phyloP scores from a whole-genome alignment of 2,888 invertebrate species.

The Pristionchus fissidentatus region DNA sequence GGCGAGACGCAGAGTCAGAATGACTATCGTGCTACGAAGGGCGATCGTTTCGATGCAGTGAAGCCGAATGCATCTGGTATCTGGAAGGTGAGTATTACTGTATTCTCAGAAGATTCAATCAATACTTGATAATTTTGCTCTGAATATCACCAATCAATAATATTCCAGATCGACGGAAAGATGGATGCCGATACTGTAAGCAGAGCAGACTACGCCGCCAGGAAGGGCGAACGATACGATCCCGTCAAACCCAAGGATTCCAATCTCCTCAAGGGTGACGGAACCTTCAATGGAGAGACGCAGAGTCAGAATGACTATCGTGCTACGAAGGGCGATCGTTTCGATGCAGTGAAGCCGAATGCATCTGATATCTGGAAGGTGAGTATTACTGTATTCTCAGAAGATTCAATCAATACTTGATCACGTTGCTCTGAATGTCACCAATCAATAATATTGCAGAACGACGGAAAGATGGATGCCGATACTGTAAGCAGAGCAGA shows the following conservation, averaged over 20 bases:
- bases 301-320: constrained; percentile 56
- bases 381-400: too few relatives aligned
- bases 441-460: constrained; percentile 25
- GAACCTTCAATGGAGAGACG: constrained; percentile 55
- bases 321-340: constrained; percentile 54
- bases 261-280: constrained; percentile 54
- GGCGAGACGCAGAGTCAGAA: too few relatives aligned
- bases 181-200: constrained; percentile 50
- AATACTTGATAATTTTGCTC: too few relatives aligned
- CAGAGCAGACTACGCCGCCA: constrained; percentile 52
- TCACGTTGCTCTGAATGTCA: background rate
- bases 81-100: too few relatives aligned
- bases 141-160: background rate
- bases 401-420: too few relatives aligned
- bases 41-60: too few relatives aligned
- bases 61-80: too few relatives aligned
- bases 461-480: constrained; percentile 36
- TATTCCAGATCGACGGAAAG: constrained; percentile 26
- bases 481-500: constrained; percentile 53
- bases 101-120: too few relatives aligned
- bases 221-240: constrained; percentile 52
- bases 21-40: too few relatives aligned
- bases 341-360: constrained; percentile 34
- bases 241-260: constrained; percentile 50
- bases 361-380: constrained; percentile 54